A percentile compares a stretch with the other conserved stretches of the same genome.
These are phyloP conservation scores for Pelodytes ibericus DNA, from an alignment of 2,797 vertebrate species.

Conservation along the genomic window DNA sequence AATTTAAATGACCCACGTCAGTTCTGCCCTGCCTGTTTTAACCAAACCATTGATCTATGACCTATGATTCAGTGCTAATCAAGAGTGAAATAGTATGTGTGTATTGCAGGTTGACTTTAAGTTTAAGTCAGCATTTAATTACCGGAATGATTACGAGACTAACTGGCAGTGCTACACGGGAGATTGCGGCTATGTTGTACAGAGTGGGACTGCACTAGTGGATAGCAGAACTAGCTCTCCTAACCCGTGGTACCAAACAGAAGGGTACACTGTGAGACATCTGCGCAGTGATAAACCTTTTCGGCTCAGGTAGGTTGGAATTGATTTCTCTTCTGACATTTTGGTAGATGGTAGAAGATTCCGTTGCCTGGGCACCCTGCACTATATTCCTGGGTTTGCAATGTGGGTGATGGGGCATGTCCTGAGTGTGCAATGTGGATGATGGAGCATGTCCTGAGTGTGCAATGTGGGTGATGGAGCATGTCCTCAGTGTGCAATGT, in stretches of 20 bases:
- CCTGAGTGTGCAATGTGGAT: neutral
- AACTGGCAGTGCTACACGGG: conserved; percentile 24
- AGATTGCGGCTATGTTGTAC: conserved; percentile 4
- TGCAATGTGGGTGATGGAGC: too few relatives aligned
- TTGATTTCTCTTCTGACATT: neutral
- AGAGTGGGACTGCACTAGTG: neutral
- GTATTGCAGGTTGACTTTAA: conserved; percentile 48
- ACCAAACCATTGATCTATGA: too few relatives aligned
- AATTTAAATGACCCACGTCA: too few relatives aligned
- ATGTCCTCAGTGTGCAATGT: neutral
- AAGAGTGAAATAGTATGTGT: too few relatives aligned
- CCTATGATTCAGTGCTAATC: too few relatives aligned
- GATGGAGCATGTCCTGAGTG: neutral
- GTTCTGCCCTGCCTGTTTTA: too few relatives aligned
- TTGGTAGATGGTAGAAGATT: neutral
- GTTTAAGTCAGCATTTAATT: conserved; percentile 28
- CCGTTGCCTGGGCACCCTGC: neutral
- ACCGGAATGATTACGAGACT: neutral
- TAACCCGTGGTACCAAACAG: conserved; percentile 30
- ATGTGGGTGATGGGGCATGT: neutral
- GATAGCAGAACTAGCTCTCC: conserved; percentile 8
- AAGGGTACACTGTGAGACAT: conserved; percentile 9
- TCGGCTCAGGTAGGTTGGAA: conserved; percentile 28
- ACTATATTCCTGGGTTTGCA: neutral
- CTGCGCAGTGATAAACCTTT: conserved; percentile 34